Percentiles rank a stretch among this genome's conserved stretches.
Conservation (phyloP, 2,888 invertebrate genomes). For the Microdon myrmicae region DNA sequence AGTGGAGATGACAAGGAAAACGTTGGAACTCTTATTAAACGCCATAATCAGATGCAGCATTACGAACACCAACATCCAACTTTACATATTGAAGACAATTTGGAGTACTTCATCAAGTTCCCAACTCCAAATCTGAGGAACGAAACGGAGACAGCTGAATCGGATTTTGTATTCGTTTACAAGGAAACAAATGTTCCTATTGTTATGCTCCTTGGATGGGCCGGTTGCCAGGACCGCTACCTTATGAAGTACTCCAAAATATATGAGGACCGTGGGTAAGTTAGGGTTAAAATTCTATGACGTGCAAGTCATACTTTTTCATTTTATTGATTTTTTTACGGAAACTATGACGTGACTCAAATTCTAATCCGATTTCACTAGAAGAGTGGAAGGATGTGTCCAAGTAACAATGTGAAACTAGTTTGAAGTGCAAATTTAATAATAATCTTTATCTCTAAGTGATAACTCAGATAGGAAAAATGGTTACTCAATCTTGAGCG, state of each 20-base stretch:
- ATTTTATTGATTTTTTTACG: constrained; percentile 22
- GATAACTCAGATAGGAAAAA: no score
- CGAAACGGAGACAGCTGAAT: constrained; percentile 60
- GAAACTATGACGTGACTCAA: no score
- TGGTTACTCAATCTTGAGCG: no score
- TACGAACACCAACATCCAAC: constrained; percentile 23
- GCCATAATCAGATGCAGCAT: constrained; percentile 24
- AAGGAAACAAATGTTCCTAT: constrained; percentile 75
- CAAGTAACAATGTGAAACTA: no score
- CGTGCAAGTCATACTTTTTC: no score
- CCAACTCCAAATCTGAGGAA: constrained; percentile 69
- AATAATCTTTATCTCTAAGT: no score
- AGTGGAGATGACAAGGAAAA: constrained; percentile 17
- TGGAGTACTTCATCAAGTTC: constrained; percentile 74
- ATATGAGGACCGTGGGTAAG: constrained; percentile 80
- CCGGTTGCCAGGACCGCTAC: constrained; percentile 81
- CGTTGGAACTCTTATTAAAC: constrained; percentile 24
- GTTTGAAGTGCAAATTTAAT: no score
- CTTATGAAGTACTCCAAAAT: constrained; percentile 81
- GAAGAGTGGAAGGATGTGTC: no score
- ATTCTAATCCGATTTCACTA: no score
- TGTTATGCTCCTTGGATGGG: constrained; percentile 81
- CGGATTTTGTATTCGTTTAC: constrained; percentile 71
- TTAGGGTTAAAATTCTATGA: no score
- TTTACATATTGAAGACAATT: constrained; percentile 64